Percentiles rank a stretch among this genome's conserved stretches.
Evolutionary conservation across 2,888 invertebrate species (phyloP).

Genomic region (Rhingia campestris): DNA sequence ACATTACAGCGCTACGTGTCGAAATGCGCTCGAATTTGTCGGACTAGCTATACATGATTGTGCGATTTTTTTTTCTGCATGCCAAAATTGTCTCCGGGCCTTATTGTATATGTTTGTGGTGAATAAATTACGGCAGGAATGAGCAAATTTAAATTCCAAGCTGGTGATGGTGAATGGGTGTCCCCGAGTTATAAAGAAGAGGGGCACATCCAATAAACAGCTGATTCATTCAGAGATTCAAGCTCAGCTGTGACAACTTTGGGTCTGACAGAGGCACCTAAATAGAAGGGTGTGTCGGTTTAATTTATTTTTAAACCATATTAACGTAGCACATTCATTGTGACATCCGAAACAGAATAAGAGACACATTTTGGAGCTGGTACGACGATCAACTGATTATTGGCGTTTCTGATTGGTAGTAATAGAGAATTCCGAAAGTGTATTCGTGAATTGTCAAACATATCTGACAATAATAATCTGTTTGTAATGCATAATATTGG

Average conservation of each 20-base stretch:
- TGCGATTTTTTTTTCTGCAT: slow-evolving; percentile 22
- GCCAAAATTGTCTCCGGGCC: slow-evolving; percentile 25
- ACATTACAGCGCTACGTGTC: slow-evolving; percentile 44
- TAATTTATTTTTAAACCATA: not conserved
- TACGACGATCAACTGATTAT: not conserved
- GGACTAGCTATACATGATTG: not conserved
- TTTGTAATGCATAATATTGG: no score
- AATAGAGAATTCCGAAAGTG: no score
- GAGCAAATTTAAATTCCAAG: slow-evolving; percentile 24
- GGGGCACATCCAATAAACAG: slow-evolving; percentile 17
- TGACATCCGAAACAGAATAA: not conserved
- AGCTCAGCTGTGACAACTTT: slow-evolving; percentile 37
- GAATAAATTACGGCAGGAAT: slow-evolving; percentile 54
- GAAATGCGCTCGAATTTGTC: slow-evolving; percentile 53
- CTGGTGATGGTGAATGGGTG: slow-evolving; percentile 37
- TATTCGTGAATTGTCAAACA: no score
- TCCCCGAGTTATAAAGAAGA: not conserved
- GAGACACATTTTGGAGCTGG: not conserved
- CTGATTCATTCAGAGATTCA: slow-evolving; percentile 48
- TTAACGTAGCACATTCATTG: not conserved
- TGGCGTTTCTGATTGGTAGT: not conserved
- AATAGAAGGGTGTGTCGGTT: slow-evolving; percentile 31
- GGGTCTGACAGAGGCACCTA: not conserved
- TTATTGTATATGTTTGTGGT: slow-evolving; percentile 13
- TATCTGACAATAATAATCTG: no score